These are phyloP conservation scores for Pangasius macronema DNA, from an alignment of 2,797 vertebrate species.

Conservation along the genomic window DNA sequence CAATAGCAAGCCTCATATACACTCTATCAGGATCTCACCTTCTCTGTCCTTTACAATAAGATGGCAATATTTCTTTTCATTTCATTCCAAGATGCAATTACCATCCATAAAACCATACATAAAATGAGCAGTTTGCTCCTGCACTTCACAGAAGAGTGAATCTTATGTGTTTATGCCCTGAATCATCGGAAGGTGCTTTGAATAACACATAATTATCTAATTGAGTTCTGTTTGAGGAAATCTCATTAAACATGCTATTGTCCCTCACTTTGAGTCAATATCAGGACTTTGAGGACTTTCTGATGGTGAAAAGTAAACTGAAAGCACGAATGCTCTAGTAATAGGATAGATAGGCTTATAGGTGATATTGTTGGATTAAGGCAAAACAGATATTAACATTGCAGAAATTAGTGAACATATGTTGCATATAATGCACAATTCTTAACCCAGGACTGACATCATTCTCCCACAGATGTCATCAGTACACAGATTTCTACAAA, in stretches of 20 bases:
- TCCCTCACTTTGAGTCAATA: constrained; percentile 55
- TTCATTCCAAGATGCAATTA: constrained; percentile 64
- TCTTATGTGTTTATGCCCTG: constrained; percentile 54
- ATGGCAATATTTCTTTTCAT: constrained; percentile 58
- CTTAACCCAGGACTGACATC: background rate
- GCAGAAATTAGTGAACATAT: background rate
- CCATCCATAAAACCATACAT: constrained; percentile 43
- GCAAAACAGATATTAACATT: background rate
- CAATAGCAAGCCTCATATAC: constrained; percentile 1
- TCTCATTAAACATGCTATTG: constrained; percentile 48
- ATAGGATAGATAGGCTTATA: background rate
- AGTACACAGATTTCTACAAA: background rate
- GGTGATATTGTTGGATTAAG: background rate
- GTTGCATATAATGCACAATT: background rate
- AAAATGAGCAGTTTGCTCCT: constrained; percentile 54
- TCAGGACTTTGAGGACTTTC: constrained; percentile 52
- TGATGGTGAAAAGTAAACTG: background rate
- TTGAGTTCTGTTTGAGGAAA: constrained; percentile 42
- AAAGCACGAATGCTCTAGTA: background rate
- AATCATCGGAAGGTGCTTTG: constrained; percentile 38
- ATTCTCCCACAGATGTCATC: background rate
- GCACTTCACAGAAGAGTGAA: constrained; percentile 52
- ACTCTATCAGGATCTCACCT: constrained; percentile 54
- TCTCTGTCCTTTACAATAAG: constrained; percentile 60
- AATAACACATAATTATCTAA: constrained; percentile 50